Base-by-base conservation (phyloP, 2,113 vertebrate species). In the Promerops cafer region DNA sequence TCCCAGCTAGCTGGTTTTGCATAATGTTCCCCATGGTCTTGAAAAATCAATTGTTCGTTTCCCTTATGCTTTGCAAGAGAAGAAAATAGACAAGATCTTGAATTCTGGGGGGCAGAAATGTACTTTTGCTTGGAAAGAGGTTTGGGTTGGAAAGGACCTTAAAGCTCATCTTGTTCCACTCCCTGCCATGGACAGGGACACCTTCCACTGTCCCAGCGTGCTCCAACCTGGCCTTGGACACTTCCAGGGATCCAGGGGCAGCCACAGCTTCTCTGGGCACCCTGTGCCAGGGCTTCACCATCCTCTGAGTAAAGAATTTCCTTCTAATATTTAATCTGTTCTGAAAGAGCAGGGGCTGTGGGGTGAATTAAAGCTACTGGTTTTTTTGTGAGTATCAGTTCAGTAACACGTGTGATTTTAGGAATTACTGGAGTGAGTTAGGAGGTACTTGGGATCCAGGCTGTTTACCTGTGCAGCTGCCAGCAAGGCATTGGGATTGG, bases 181-280 rank as follows among this genome's bases (percentile, higher is more conserved):
- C 9, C 8, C 26, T 49, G 49, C 47, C 10, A 7, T 42, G 30
- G 45, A 7, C 10, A 83, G n/a, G 40, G 40, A 54, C 30, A 35
- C 18, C 14, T 69, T 31, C 24, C 35, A 47, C 7, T 6, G 2
- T 0, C 1, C 21, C 63, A 76, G 26, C 8, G 0, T 42, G 21
- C 18, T 83, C 56, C 79, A 83, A 0, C 40, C 20, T 47, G 63
- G 12, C 15, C 54, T 49, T 54, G 35, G 31, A 1, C 56, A 63
- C 10, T 37, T 0, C 21, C 79, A 90, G 31, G 56, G 47, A 63
- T 77, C 39, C 76, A 65, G 40, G 18, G 27, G 22, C 56, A 56
- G 35, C 17, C 56, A 16, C 71, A 69, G 49, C 54, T 61, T 0
- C 35, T 61, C 54, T 69, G 61, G 8, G 39, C 33, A 60, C 0